Base-by-base conservation (phyloP, 2,888 invertebrate genomes). In the Hypselothyrea guttata region DNA sequence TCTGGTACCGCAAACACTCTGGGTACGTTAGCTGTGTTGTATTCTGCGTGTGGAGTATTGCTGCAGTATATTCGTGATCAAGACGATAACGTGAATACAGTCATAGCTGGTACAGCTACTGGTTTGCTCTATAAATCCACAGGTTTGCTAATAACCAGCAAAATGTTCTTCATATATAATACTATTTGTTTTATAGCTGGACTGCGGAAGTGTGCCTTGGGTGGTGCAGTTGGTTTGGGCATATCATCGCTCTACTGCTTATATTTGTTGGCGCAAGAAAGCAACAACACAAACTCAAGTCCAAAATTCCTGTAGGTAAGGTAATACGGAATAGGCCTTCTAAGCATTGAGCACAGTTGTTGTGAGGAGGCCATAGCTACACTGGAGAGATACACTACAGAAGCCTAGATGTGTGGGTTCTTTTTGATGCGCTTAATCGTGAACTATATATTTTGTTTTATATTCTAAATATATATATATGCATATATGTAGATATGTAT, bases 21-120 rank as follows among this genome's bases (percentile, higher is more conserved):
- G 58, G 98, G 98, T 35, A 95, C 97, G 64, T 92, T 98, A 65
- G 96, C 98, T 54, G 95, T 98, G 28, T 96, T 98, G 93, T 98
- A 98, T 91, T 97, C 97, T 57, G 95, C 96, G 49, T 95, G 98
- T 90, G 98, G 98, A 35, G 96, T 97, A 4, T 91, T 97, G 16
- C 92, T 98, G 44, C 96, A 96, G 31, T 96, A 94, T 92, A 90
- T 92, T 1, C 92, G 98, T 65, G 98, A 97, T 35, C 93, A 94
- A 63, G 98, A 98, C 89, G 98, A 98, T 90, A 96, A 97, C 53
- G 87, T 95, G 0, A 98, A 98, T 90, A 98, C 98, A 9, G 90
- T 98, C 74, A 92, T 93, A 49, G 96, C 98, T 12, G 97, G 96
- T 0, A 94, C 97, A 15, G 93, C 95, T 2, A 98, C 98, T 0